These are phyloP conservation scores for Eubucco bourcierii DNA, from an alignment of 2,113 vertebrate species.

Conservation along the genomic window DNA sequence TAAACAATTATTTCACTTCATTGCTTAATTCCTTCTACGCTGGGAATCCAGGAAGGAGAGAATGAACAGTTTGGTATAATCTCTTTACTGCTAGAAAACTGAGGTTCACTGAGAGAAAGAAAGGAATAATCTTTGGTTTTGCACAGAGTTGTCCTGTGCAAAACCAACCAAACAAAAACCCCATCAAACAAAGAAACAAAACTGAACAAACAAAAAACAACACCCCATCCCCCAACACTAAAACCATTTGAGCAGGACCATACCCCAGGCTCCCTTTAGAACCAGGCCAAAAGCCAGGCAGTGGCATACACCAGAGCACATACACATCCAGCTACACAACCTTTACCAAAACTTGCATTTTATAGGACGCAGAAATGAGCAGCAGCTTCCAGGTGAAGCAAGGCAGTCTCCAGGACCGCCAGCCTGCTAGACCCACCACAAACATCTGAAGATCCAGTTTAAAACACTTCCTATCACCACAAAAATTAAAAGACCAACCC, in stretches of 20 bases:
- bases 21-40: constrained; percentile 31
- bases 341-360: neutral
- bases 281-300: neutral
- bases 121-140: neutral
- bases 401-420: neutral
- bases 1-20: constrained; percentile 59
- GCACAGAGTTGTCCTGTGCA: neutral
- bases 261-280: neutral
- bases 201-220: too few species aligned
- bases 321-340: fast-evolving
- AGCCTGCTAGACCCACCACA: neutral
- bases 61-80: neutral
- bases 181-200: too few species aligned
- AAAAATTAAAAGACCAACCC: neutral
- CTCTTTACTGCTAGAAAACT: neutral
- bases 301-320: neutral
- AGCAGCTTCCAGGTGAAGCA: neutral
- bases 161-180: too few species aligned
- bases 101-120: neutral
- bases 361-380: neutral
- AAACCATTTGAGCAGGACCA: neutral
- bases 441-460: neutral
- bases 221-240: too few species aligned
- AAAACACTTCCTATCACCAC: neutral
- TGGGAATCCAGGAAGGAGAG: neutral